Conservation (phyloP, 1,140 invertebrate genomes). For the Drosophila sp. region DNA sequence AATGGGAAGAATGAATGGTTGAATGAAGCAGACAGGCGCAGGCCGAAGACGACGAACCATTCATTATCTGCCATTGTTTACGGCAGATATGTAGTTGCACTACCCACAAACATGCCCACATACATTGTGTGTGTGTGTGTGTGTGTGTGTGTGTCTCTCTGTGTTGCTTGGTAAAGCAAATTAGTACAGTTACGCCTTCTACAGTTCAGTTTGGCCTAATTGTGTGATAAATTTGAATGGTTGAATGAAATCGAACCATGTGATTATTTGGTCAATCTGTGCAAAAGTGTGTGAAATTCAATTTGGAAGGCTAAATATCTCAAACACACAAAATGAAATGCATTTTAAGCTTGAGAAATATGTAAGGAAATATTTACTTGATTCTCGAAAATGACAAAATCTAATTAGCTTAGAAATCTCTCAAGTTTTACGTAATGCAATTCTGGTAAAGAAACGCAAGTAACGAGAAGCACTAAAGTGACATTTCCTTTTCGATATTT, state of each 20-base stretch:
- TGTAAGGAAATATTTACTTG: too few relatives aligned
- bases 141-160: not conserved
- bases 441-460: too few relatives aligned
- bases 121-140: not conserved
- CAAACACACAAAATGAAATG: too few relatives aligned
- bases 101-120: not conserved
- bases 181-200: slow-evolving; percentile 12
- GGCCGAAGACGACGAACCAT: slow-evolving; percentile 2
- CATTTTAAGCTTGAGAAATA: too few relatives aligned
- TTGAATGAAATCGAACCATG: slow-evolving; percentile 6
- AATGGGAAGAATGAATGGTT: slow-evolving; percentile 1
- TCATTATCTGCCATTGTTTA: slow-evolving; percentile 12
- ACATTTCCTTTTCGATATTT: too few relatives aligned
- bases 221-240: slow-evolving; percentile 10
- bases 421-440: too few relatives aligned
- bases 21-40: not conserved
- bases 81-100: not conserved
- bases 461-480: too few relatives aligned
- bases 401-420: too few relatives aligned
- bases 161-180: slow-evolving; percentile 5
- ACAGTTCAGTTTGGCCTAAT: slow-evolving; percentile 2
- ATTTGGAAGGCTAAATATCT: too few relatives aligned
- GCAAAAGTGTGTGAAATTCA: too few relatives aligned
- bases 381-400: too few relatives aligned
- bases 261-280: not conserved